Base-by-base conservation (phyloP, 2,797 vertebrate genomes). In the Zalophus californianus region DNA sequence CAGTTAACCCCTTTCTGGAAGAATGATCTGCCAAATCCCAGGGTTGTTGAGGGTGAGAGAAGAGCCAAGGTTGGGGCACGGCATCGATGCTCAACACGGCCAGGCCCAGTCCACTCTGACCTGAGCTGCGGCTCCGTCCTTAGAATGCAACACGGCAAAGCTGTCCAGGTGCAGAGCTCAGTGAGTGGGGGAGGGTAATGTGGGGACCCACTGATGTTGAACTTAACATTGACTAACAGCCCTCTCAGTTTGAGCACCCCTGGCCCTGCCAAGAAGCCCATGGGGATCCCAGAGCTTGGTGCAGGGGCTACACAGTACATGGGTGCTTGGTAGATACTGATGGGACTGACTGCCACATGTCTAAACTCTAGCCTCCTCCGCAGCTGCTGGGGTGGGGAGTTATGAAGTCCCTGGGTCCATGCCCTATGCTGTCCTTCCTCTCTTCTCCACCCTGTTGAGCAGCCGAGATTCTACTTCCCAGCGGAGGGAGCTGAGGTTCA, bases 81-180 rank as follows among this genome's bases (percentile, higher is more conserved):
- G 4, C 0, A 0, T 38, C 15, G 44, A 35, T 4, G 3, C 56
- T 50, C 25, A 50, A 20, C 85, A 50, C 27, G 20, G n/a, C 38
- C 70, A 38, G 52, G 52, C 14, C 60, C 10, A 0, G 13, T 48
- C 41, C 32, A 13, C 58, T 41, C 58, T 62, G 23, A 41, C 18
- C 35, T 10, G 3, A 90, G 38, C 79, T 48, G 38, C 44, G 23
- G 54, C 25, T 18, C 38, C 0, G 4, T 68, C 66, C 64, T 68
- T 20, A 68, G n/a, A 35, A 9, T 35, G 56, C 66, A 68, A 27
- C 5, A 4, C 14, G 56, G 54, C 5, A 32, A 48, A 60, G 41
- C 68, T 50, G 32, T 38, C 44, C 4, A 0, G 44, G 50, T 44
- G 64, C 79, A 38, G 21, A 15, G 50, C 41, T 27, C 29, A 0